Evolutionary conservation across 2,888 invertebrate genomes (phyloP).

Genomic region (Argyresthia albistria): DNA sequence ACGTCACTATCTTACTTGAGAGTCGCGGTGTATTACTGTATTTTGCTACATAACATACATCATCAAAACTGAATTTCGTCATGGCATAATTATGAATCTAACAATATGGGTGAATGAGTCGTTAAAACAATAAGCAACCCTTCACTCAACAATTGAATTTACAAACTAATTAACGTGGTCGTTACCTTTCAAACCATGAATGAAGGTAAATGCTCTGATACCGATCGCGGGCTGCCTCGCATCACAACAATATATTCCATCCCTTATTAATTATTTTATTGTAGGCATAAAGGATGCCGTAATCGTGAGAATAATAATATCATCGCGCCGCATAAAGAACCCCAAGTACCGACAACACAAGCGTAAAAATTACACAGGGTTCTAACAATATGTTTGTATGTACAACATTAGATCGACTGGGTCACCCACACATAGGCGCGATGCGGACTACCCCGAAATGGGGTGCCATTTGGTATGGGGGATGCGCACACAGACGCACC

Average conservation of each 20-base stretch:
- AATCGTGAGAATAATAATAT: conserved; percentile 72
- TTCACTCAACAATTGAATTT: conserved; percentile 17
- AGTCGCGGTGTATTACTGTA: no score
- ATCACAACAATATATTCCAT: conserved; percentile 62
- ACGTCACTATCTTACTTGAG: background rate
- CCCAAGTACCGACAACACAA: conserved; percentile 68
- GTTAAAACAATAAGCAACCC: conserved; percentile 10
- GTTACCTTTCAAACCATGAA: conserved; percentile 50
- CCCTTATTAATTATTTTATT: conserved; percentile 74
- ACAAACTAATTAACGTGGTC: conserved; percentile 38
- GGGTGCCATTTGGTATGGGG: conserved; percentile 47
- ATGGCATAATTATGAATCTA: background rate
- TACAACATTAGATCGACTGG: conserved; percentile 68
- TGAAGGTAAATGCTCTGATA: conserved; percentile 56
- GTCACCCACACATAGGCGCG: conserved; percentile 53
- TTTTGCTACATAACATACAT: no score
- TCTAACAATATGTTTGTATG: conserved; percentile 70
- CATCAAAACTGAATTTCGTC: no score
- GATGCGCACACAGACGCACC: conserved; percentile 41
- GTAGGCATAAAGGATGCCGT: conserved; percentile 70
- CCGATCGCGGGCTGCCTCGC: conserved; percentile 57
- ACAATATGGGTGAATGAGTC: conserved; percentile 6
- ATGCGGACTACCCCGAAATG: conserved; percentile 44
- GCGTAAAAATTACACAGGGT: conserved; percentile 69
- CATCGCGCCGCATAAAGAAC: conserved; percentile 67